Evolutionary conservation across 2,797 vertebrate genomes (phyloP).

Genomic region (Sternotherus odoratus): DNA sequence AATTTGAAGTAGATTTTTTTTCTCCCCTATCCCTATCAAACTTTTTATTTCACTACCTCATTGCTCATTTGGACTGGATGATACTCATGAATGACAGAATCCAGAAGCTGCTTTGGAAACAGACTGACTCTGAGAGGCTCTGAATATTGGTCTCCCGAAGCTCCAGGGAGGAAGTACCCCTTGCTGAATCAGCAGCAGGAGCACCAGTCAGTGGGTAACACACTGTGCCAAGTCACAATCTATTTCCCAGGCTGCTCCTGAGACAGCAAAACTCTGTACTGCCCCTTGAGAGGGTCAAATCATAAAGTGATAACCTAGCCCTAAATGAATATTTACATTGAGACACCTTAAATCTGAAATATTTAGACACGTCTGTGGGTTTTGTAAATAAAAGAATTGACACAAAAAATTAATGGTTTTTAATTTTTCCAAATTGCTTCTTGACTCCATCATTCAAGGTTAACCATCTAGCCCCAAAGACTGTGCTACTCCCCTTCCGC

Average conservation of each 20-base stretch:
- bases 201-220: not conserved
- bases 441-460: not conserved
- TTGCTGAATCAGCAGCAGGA: not conserved
- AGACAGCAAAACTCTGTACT: not conserved
- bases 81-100: not conserved
- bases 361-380: not conserved
- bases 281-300: not conserved
- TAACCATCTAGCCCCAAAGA: not conserved
- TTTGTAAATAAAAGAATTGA: not conserved
- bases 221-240: not conserved
- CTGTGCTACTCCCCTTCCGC: not conserved
- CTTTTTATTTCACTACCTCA: not conserved
- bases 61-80: not conserved
- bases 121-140: not conserved
- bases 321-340: not conserved
- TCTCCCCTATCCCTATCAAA: not conserved
- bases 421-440: not conserved
- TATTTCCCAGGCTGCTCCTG: not conserved
- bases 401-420: not conserved
- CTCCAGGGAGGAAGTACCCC: not conserved
- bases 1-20: conserved; percentile 11
- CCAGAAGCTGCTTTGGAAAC: not conserved
- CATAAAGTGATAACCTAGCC: not conserved
- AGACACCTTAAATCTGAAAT: not conserved
- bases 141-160: not conserved